These are phyloP conservation scores for Cheilosia vernalis DNA, from an alignment of 2,888 invertebrate genomes.

Conservation along the genomic window DNA sequence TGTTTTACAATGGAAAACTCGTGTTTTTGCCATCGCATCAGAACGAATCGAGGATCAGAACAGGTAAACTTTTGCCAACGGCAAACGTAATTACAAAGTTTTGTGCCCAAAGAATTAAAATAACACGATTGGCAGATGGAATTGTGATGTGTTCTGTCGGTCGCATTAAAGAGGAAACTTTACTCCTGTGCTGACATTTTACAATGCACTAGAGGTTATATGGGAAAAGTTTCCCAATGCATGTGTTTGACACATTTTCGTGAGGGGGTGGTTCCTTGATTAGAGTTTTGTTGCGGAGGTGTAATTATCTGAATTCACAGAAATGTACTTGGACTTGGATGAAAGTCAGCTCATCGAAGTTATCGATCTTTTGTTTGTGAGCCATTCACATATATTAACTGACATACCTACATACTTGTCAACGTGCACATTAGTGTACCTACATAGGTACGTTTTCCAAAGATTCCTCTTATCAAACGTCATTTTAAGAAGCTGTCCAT, in stretches of 20 bases:
- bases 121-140: slow-evolving; percentile 69
- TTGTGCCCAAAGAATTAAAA: slow-evolving; percentile 58
- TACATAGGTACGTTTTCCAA: too few relatives aligned
- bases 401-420: too few relatives aligned
- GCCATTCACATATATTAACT: too few relatives aligned
- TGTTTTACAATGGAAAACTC: slow-evolving; percentile 37
- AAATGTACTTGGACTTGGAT: too few relatives aligned
- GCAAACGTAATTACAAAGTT: slow-evolving; percentile 68
- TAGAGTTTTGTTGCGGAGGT: not conserved
- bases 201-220: slow-evolving; percentile 3
- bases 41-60: slow-evolving; percentile 3
- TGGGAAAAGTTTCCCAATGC: slow-evolving; percentile 7
- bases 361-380: too few relatives aligned
- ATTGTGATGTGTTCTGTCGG: slow-evolving; percentile 37
- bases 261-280: not conserved
- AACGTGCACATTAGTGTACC: too few relatives aligned
- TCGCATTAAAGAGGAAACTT: slow-evolving; percentile 46
- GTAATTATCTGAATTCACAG: not conserved
- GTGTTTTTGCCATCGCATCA: slow-evolving; percentile 18
- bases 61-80: slow-evolving; percentile 49
- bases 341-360: too few relatives aligned
- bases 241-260: slow-evolving; percentile 3
- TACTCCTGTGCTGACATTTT: not conserved
- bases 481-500: too few relatives aligned
- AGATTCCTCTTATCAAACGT: too few relatives aligned